Evolutionary conservation across 2,888 invertebrate genomes (phyloP).

Genomic region (Rhyacophila evoluta): DNA sequence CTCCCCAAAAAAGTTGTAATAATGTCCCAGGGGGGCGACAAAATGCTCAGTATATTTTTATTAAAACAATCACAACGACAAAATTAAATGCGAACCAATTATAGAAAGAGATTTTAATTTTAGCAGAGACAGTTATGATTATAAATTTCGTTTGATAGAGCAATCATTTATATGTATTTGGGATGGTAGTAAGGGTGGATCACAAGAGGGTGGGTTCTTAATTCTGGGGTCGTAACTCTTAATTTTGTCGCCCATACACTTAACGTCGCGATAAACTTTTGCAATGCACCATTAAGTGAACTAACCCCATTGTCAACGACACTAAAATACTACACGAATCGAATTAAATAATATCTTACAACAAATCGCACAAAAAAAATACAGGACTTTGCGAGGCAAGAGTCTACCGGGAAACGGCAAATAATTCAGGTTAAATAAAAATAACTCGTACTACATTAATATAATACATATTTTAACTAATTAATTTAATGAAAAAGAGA

Average conservation of each 20-base stretch:
- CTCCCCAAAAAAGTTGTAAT: too few species aligned
- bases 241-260: constrained; percentile 21
- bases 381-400: too few species aligned
- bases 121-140: background rate
- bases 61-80: constrained; percentile 8
- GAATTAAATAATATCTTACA: too few species aligned
- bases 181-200: background rate
- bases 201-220: background rate
- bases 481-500: too few species aligned
- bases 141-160: background rate
- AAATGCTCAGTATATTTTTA: background rate
- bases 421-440: too few species aligned
- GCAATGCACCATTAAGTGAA: background rate
- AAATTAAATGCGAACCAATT: background rate
- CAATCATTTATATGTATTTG: background rate
- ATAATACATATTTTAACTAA: too few species aligned
- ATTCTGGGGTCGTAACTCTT: constrained; percentile 18
- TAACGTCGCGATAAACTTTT: constrained; percentile 17
- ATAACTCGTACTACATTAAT: too few species aligned
- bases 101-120: background rate
- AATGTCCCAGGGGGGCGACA: too few species aligned
- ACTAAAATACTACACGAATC: too few species aligned
- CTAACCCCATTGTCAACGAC: too few species aligned
- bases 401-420: too few species aligned
- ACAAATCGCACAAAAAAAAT: too few species aligned